Conservation (phyloP, 2,888 invertebrate species). For the Caenorhabditis sp. region DNA sequence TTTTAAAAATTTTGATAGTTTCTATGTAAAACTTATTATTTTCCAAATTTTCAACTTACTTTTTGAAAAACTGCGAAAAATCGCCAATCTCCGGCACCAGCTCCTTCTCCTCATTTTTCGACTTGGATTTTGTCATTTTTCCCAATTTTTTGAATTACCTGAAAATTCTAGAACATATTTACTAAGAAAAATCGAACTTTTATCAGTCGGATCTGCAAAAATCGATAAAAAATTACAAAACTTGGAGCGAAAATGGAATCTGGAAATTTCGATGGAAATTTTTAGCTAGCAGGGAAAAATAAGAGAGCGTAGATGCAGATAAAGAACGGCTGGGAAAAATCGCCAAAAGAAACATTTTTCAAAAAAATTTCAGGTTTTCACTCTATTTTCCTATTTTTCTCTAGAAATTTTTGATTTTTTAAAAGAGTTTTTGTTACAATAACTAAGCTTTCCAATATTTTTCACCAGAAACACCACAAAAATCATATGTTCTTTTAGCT, state of each 20-base stretch:
- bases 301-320: neutral
- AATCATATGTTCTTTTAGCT: neutral
- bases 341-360: neutral
- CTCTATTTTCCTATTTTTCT: neutral
- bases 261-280: too few species aligned
- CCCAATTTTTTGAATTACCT: slow-evolving; percentile 13
- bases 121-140: slow-evolving; percentile 24
- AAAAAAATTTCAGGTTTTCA: neutral
- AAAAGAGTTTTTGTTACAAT: neutral
- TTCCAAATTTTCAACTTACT: slow-evolving; percentile 19
- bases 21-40: neutral
- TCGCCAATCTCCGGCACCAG: slow-evolving; percentile 43
- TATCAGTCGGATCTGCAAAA: too few species aligned
- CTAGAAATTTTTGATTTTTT: neutral
- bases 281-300: neutral
- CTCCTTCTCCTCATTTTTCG: slow-evolving; percentile 28
- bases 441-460: neutral
- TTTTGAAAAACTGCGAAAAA: slow-evolving; percentile 57
- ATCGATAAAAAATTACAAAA: too few species aligned
- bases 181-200: slow-evolving; percentile 1
- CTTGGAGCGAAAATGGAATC: too few species aligned
- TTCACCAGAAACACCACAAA: neutral
- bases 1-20: too few species aligned
- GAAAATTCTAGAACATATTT: neutral
- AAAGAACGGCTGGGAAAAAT: neutral